Conservation (phyloP, 2,888 invertebrate genomes). For the Hoplodrina ambigua region DNA sequence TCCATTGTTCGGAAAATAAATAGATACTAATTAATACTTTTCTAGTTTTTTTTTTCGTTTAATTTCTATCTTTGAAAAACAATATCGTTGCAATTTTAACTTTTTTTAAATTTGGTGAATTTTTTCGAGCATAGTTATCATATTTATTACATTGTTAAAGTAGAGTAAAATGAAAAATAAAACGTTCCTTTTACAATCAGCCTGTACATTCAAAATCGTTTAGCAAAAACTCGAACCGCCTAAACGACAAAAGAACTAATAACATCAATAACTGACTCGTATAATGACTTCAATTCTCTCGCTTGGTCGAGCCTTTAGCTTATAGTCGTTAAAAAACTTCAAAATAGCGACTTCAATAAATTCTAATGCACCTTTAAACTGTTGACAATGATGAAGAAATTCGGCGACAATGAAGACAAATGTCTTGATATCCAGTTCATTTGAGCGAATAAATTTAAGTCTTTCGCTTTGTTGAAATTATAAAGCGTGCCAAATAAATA, state of each 20-base stretch:
- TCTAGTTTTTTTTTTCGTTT: too few relatives aligned
- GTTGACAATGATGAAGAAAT: constrained; percentile 57
- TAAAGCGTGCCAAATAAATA: constrained; percentile 28
- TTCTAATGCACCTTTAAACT: constrained; percentile 75
- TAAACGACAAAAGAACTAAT: constrained; percentile 81
- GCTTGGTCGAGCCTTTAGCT: constrained; percentile 78
- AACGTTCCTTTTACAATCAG: constrained; percentile 45
- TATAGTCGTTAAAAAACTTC: constrained; percentile 76
- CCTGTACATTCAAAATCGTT: constrained; percentile 76
- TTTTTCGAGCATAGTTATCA: too few relatives aligned
- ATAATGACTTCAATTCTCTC: constrained; percentile 73
- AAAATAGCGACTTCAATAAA: constrained; percentile 78
- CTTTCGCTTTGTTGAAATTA: constrained; percentile 24
- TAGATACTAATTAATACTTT: too few relatives aligned
- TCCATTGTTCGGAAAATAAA: too few relatives aligned
- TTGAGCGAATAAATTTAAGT: constrained; percentile 53
- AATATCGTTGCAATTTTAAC: too few relatives aligned
- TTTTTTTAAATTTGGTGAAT: too few relatives aligned
- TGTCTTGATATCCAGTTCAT: constrained; percentile 62
- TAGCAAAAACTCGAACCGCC: constrained; percentile 76
- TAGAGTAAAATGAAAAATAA: not conserved
- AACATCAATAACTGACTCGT: constrained; percentile 77
- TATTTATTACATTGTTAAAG: not conserved
- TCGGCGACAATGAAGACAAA: constrained; percentile 68
- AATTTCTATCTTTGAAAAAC: too few relatives aligned